Percentiles rank a stretch among this genome's conserved stretches.
Evolutionary conservation across 2,888 invertebrate genomes (phyloP).

Genomic region (Atherix ibis): DNA sequence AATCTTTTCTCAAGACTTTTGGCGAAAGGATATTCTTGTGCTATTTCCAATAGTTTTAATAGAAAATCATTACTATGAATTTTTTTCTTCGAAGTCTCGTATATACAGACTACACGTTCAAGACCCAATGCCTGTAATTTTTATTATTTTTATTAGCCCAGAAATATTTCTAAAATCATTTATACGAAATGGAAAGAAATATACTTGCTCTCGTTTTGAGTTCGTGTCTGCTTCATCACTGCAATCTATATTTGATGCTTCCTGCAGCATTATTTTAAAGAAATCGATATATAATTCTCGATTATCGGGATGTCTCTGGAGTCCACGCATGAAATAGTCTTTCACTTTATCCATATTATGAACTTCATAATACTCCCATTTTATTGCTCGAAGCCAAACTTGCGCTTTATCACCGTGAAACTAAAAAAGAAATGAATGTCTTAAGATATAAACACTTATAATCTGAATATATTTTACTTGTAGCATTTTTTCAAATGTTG

Average conservation of each 20-base stretch:
- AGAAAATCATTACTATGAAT: slow-evolving; percentile 40
- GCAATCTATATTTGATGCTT: slow-evolving; percentile 19
- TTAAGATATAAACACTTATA: too few species aligned
- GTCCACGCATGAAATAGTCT: slow-evolving; percentile 53
- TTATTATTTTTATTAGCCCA: neutral
- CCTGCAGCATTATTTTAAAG: slow-evolving; percentile 35
- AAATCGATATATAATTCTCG: slow-evolving; percentile 54
- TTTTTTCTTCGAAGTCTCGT: slow-evolving; percentile 42
- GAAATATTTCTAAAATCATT: neutral
- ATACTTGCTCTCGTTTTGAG: neutral
- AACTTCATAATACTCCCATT: slow-evolving; percentile 57
- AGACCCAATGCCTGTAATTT: slow-evolving; percentile 23
- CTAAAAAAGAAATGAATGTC: slow-evolving; percentile 29
- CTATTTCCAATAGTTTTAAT: slow-evolving; percentile 42
- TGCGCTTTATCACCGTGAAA: slow-evolving; percentile 56
- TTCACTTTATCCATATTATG: slow-evolving; percentile 52
- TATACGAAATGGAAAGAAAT: neutral
- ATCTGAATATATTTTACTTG: slow-evolving; percentile 34
- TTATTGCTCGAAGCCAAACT: slow-evolving; percentile 65
- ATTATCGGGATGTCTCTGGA: slow-evolving; percentile 56
- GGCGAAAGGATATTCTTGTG: slow-evolving; percentile 42
- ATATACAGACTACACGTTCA: slow-evolving; percentile 42
- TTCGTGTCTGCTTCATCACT: too few species aligned
- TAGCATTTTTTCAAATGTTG: slow-evolving; percentile 43
- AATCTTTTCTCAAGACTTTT: slow-evolving; percentile 39